Base-by-base conservation (phyloP, 2,113 vertebrate genomes). In the Plestiodon gilberti region DNA sequence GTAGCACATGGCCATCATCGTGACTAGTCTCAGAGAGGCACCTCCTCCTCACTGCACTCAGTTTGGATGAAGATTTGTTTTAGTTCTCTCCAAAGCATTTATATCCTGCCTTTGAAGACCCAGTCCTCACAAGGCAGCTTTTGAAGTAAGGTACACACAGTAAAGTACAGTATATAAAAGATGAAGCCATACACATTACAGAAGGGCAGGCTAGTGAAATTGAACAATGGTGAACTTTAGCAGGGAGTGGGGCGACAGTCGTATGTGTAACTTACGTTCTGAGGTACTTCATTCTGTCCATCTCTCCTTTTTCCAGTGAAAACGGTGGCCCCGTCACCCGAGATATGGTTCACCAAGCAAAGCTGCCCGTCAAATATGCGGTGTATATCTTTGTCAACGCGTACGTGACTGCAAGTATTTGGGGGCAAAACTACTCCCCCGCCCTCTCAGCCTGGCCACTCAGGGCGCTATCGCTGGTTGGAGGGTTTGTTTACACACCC, bases 301-400 rank as follows among this genome's bases (percentile, higher is more conserved):
- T 61, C 1, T 52, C 59, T 9, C 38, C 69, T 78, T 33, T 81
- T 67, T 82, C 73, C 80, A 95, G 93, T 52, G 90, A 94, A 75
- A 95, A 93, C 61, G 91, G 86, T 33, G 91, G 80, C 8, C 55
- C 87, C 15, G 4, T 25, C 43, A 84, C 64, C 35, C 28, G 33
- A 3, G 83, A 13, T 86, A 92, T 81, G 70, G 52, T 28, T 87
- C 20, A 78, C 65, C 78, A 87, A 83, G 77, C 73, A 80, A 52
- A 81, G 74, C 76, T 95, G 17, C 92, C 89, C 0, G 93, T 94
- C 83, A 93, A 89, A 59, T 94, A 95, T 1, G 70, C 73, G 0
- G 35, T 95, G 80, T 89, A 91, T 77, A 59, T 89, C 1, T 75
- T 91, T 57, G 88, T 94, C 85, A 93, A 77, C 82, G 91, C 86